Conservation (phyloP, 2,888 invertebrate species). For the Metellina segmentata region DNA sequence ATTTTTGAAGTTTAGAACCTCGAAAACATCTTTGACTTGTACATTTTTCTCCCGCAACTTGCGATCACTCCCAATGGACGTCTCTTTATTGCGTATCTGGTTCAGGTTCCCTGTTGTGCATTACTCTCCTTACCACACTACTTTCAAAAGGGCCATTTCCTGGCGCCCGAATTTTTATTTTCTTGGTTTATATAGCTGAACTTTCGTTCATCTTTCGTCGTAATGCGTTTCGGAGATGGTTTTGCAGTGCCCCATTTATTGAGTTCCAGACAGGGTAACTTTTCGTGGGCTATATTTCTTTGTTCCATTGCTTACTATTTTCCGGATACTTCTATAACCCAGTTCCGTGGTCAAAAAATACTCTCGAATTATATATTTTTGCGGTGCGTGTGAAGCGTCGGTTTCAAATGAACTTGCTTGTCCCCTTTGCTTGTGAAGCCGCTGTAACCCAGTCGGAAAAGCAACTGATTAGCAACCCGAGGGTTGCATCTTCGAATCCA, state of each 20-base stretch:
- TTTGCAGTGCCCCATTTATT: constrained; percentile 13
- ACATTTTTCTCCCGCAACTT: too few species aligned
- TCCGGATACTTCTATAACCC: neutral
- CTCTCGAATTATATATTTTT: neutral
- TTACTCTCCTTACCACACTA: neutral
- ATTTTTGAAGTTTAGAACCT: too few species aligned
- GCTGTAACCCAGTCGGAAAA: neutral
- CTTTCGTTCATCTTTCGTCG: constrained; percentile 10
- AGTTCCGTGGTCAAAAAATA: neutral
- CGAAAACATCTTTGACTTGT: too few species aligned
- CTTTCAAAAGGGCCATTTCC: neutral
- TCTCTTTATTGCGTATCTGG: neutral
- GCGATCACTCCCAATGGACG: too few species aligned
- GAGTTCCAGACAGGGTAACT: neutral
- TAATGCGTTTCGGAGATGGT: constrained; percentile 9
- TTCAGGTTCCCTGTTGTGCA: neutral
- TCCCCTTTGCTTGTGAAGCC: neutral
- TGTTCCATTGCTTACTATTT: neutral
- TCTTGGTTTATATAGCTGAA: neutral
- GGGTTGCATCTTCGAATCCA: too few species aligned
- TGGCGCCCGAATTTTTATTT: neutral
- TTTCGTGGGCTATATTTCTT: constrained; percentile 17
- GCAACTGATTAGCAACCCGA: too few species aligned
- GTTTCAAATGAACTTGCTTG: neutral
- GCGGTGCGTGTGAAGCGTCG: too few species aligned